Evolutionary conservation across 23 tunicate species (phyloP).

Genomic region (Clavelina lepadiformis): DNA sequence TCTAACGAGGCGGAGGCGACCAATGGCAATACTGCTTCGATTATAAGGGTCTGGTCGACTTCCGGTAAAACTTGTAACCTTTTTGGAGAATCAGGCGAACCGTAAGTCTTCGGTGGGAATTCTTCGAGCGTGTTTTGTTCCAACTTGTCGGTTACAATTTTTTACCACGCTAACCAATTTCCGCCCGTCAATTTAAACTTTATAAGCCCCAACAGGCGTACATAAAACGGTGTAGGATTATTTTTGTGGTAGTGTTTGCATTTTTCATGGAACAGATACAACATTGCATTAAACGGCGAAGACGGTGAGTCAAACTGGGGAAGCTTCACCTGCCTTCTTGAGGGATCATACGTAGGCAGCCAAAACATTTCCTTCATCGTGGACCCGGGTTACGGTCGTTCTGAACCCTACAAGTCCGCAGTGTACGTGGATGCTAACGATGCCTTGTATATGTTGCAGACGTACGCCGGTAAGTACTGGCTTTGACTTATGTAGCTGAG

Average conservation of each 20-base stretch:
- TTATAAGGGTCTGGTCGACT: constrained; percentile 6
- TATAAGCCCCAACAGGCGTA: too few species aligned
- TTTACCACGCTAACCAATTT: too few species aligned
- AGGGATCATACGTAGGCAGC: constrained; percentile 42
- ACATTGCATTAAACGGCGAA: constrained; percentile 1
- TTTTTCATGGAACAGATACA: too few species aligned
- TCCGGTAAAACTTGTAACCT: constrained; percentile 3
- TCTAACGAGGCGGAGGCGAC: constrained; percentile 1
- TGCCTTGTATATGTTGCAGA: constrained; percentile 69
- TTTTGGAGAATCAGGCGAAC: neutral
- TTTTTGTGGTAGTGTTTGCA: too few species aligned
- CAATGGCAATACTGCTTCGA: constrained; percentile 2
- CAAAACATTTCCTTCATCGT: constrained; percentile 71
- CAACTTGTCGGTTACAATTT: neutral
- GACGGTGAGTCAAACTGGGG: constrained; percentile 24
- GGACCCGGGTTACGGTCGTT: constrained; percentile 41
- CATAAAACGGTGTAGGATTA: too few species aligned
- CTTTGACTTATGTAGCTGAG: too few species aligned
- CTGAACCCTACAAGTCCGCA: constrained; percentile 1
- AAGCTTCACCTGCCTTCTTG: constrained; percentile 19
- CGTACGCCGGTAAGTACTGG: constrained; percentile 63
- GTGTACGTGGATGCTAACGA: constrained; percentile 37
- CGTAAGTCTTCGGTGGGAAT: neutral
- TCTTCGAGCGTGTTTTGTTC: neutral
- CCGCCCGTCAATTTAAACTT: too few species aligned